phyloP scores from a whole-genome alignment of 1,140 invertebrate species.

The Coenobita brevimanus region DNA sequence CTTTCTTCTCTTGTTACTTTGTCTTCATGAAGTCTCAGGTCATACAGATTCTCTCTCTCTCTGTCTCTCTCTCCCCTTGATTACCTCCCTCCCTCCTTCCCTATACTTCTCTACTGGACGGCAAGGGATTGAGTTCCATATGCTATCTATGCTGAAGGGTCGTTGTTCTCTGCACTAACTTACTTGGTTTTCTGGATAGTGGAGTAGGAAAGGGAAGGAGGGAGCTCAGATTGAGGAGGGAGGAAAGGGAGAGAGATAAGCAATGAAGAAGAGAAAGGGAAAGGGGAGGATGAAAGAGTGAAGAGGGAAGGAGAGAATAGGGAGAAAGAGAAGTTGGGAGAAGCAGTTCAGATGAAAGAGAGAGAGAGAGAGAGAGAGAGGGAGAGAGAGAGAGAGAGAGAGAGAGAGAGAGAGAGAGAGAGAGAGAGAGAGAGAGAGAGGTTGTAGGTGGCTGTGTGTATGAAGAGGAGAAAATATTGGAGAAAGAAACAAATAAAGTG shows the following conservation, averaged over 20 bases:
- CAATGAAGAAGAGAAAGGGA: neutral
- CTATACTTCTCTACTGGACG: neutral
- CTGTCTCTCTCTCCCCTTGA: neutral
- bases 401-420: slow-evolving; percentile 29
- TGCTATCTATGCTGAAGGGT: neutral
- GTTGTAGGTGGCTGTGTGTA: slow-evolving; percentile 20
- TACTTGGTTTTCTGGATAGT: too few species aligned
- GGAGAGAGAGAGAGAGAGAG: slow-evolving; percentile 10
- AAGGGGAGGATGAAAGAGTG: neutral
- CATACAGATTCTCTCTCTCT: too few species aligned
- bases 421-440: slow-evolving; percentile 45
- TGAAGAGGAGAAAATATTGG: slow-evolving; percentile 3
- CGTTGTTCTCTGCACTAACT: too few species aligned
- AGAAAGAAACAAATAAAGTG: neutral
- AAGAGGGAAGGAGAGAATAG: neutral
- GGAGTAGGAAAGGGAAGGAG: neutral
- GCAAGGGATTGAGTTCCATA: neutral
- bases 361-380: neutral
- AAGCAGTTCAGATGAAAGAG: neutral
- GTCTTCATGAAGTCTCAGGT: neutral
- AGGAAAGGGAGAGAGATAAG: neutral
- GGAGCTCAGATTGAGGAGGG: neutral
- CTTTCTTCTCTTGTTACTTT: too few species aligned
- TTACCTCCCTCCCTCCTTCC: neutral
- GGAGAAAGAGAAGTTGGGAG: neutral